These are phyloP conservation scores for Pseudomyrmex concolor DNA, from an alignment of 1,140 invertebrate species.

Conservation along the genomic window DNA sequence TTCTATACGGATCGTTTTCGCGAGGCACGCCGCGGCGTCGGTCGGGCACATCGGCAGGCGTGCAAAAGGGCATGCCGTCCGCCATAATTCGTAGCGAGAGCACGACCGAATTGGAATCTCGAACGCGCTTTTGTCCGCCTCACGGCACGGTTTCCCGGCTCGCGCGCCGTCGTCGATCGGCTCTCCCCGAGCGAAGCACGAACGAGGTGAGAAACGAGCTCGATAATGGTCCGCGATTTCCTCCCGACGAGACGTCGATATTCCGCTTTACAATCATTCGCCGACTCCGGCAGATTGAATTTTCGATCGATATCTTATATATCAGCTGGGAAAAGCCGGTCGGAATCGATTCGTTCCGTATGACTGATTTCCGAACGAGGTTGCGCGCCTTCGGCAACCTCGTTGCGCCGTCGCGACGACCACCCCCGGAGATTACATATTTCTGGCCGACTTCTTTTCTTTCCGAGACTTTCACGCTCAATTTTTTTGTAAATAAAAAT, in stretches of 20 bases:
- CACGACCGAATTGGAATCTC: conserved; percentile 73
- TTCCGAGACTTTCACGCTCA: not conserved
- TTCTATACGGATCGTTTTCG: conserved; percentile 45
- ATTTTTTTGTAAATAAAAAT: not conserved
- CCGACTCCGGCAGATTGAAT: conserved; percentile 61
- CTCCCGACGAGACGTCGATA: conserved; percentile 30
- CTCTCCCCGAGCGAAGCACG: not conserved
- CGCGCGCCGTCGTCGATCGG: conserved; percentile 11
- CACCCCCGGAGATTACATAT: conserved; percentile 2
- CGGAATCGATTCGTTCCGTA: conserved; percentile 17
- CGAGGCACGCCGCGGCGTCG: conserved; percentile 26
- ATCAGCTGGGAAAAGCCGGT: conserved; percentile 4
- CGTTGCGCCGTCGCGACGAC: not conserved
- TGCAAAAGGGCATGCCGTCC: conserved; percentile 71
- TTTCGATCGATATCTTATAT: conserved; percentile 57
- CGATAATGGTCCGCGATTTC: conserved; percentile 59
- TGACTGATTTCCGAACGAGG: conserved; percentile 9
- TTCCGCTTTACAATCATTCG: conserved; percentile 54
- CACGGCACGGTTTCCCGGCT: conserved; percentile 33
- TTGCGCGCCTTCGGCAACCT: conserved; percentile 23
- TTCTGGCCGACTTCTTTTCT: not conserved
- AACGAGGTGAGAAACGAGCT: conserved; percentile 69
- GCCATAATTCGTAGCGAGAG: conserved; percentile 67
- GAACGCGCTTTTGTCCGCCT: conserved; percentile 72
- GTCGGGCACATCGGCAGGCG: conserved; percentile 40